phyloP scores from a whole-genome alignment of 1,140 invertebrate genomes.

The Habropoda laboriosa region DNA sequence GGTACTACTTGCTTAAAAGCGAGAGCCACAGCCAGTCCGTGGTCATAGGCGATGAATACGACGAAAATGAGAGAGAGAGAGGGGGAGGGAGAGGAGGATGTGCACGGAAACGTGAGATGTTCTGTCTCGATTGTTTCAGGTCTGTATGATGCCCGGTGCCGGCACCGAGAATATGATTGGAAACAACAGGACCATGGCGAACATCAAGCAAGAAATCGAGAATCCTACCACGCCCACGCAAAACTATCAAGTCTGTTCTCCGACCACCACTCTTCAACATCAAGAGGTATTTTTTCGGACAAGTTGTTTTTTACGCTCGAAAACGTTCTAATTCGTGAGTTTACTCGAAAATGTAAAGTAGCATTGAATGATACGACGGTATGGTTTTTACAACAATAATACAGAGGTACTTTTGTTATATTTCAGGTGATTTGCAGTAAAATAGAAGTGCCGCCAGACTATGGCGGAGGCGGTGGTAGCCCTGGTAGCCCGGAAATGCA shows the following conservation, averaged over 20 bases:
- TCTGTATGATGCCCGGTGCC: constrained; percentile 84
- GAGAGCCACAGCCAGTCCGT: not conserved
- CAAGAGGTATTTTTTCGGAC: constrained; percentile 74
- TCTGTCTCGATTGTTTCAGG: constrained; percentile 75
- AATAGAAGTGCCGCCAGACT: constrained; percentile 77
- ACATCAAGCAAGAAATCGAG: constrained; percentile 84
- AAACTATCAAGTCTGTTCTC: constrained; percentile 84
- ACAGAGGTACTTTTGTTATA: not conserved
- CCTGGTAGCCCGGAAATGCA: constrained; percentile 89
- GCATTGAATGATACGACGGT: not conserved
- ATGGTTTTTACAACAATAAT: not conserved
- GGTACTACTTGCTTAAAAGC: not conserved
- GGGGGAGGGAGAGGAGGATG: too few species aligned
- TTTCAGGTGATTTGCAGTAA: constrained; percentile 78
- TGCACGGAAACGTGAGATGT: not conserved
- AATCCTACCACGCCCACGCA: constrained; percentile 78
- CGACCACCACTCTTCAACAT: constrained; percentile 81
- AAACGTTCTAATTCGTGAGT: constrained; percentile 1
- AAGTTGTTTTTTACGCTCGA: not conserved
- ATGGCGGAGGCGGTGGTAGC: constrained; percentile 79
- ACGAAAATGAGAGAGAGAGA: too few species aligned
- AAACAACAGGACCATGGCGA: constrained; percentile 78
- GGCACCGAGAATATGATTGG: constrained; percentile 78
- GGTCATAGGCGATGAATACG: not conserved
- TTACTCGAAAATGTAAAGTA: not conserved